Base-by-base conservation (phyloP, 2,797 vertebrate species). In the Vireo griseus region DNA sequence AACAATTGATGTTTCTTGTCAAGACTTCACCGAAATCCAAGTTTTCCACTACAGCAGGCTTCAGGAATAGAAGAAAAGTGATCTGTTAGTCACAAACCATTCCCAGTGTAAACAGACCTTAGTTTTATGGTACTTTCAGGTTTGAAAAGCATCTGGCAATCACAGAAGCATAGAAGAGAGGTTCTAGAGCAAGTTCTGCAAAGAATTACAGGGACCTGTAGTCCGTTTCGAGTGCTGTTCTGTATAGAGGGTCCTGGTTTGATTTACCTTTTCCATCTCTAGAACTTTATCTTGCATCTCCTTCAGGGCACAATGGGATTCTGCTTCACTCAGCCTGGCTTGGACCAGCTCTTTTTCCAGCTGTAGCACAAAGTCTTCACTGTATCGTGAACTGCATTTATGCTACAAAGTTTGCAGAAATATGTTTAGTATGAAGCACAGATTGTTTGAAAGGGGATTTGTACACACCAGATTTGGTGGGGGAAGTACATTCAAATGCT, bases 261-360 rank as follows among this genome's bases (percentile, higher is more conserved):
- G 88, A 67, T 96, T 96, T 94, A 99, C 99, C 99, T 99, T 99
- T 97, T 99, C 99, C 86, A 99, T 99, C 45, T 99, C 99, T 74
- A 99, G 98, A 96, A 99, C 98, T 97, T 99, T 99, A 98, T 99
- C 99, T 94, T 99, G 99, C 99, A 99, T 99, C 95, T 99, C 99
- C 96, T 99, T 99, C 79, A 99, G 97, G 3, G 99, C 99, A 95
- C 99, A 99, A 83, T 99, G 99, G 83, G 99, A 99, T 96, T 99
- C 99, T 0, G 99, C 99, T 97, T 99, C 99, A 96, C 98, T 99
- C 92, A 99, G 98, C 63, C 99, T 98, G 84, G 99, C 99, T 97
- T 99, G 99, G 12, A 99, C 99, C 67, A 99, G 97, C 96, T 99
- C 99, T 86, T 98, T 98, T 97, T 99, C 99, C 97, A 99, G 97